Evolutionary conservation across 92 coral and sea anemone species (phyloP), one percentile per base, ranked within the genome.

Genomic region (Heteractis magnifica): DNA sequence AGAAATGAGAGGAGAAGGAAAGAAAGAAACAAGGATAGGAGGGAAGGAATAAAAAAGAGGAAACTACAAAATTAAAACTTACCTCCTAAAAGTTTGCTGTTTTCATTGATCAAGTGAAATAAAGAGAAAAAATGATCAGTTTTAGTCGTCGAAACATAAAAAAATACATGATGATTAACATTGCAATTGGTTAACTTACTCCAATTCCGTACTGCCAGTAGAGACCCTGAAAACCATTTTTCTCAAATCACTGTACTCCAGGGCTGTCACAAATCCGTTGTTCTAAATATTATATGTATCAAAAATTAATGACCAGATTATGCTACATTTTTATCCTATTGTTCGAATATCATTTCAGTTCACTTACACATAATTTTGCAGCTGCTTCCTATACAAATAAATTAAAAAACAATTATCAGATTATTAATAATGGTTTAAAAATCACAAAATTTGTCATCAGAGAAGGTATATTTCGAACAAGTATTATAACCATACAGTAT

Each of bases 61-160:
- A 34, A 34, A 34, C 73, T 81, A 44, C 19, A 19, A 9, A 9
- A 34, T 34, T 4, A 12, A 3, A 12, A 75, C 95, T 59, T 49
- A 92, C 98, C 98, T 92, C 98, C 98, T 80, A 91, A 93, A 79
- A 95, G 97, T 84, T 93, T 95, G 92, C 98, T 95, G 73, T 53
- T 52, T 78, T 10, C 14, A 41, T 16, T 62, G 41, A 7, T 52
- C 78, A 73, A 82, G 65, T 85, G 2, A 64, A 26, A 50, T 56
- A 81, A 23, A 75, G 10, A 18, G 49, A 91, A 6, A 48, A 51
- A 75, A 55, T 44, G 18, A 18, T 6, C n/a, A 77, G 52, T 41
- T 62, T 5, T 16, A 56, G 13, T 56, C 16, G 14, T 58, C 16
- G 5, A 12, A 58, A 58, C 13, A 56, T 5, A 64, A 6, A 5